Percentiles rank a stretch among this genome's conserved stretches.
These are phyloP conservation scores for Cistogaster globosa DNA, from an alignment of 2,888 invertebrate species.

Conservation along the genomic window DNA sequence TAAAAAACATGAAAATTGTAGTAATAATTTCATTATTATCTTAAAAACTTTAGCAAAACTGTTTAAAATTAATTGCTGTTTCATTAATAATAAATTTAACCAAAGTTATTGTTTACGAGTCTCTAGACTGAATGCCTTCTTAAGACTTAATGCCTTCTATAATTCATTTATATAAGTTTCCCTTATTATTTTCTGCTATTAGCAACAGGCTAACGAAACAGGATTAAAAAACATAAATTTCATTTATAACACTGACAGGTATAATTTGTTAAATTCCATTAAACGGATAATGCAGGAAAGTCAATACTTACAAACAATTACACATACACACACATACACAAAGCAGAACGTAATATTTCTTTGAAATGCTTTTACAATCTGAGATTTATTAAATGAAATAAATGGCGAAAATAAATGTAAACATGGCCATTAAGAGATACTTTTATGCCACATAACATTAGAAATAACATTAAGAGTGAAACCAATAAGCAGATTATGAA, in stretches of 20 bases:
- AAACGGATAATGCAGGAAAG: neutral
- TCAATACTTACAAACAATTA: constrained; percentile 1
- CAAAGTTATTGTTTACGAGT: neutral
- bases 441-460: neutral
- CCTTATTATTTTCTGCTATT: neutral
- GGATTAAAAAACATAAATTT: constrained; percentile 6
- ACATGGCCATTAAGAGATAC: constrained; percentile 10
- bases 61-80: neutral
- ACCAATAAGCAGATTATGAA: neutral
- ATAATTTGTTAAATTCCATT: constrained; percentile 1
- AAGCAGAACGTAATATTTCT: neutral
- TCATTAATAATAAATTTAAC: constrained; percentile 1
- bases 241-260: constrained; percentile 22
- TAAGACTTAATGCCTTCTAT: neutral
- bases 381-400: too few relatives aligned
- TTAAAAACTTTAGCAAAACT: neutral
- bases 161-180: neutral
- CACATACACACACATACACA: neutral
- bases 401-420: constrained; percentile 8
- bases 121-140: neutral
- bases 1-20: too few relatives aligned
- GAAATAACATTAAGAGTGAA: neutral
- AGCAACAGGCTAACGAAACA: neutral
- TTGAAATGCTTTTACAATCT: too few relatives aligned
- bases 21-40: too few relatives aligned